Percentiles rank a stretch among this genome's conserved stretches.
phyloP scores from a whole-genome alignment of 2,113 vertebrate species.

The Azemiops feae region DNA sequence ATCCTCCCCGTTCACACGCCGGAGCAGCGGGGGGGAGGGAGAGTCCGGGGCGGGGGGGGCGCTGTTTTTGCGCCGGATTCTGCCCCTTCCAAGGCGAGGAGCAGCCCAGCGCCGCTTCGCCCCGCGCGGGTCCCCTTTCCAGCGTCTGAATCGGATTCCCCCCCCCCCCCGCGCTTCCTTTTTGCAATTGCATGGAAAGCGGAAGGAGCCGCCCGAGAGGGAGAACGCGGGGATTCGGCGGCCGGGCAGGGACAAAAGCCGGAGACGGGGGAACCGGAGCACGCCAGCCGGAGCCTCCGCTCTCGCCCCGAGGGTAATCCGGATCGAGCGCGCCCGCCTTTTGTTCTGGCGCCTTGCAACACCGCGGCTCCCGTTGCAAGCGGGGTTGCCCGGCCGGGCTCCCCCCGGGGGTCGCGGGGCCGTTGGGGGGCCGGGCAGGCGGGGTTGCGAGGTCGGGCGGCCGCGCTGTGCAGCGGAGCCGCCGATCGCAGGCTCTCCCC shows the following conservation, averaged over 20 bases:
- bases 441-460: background rate
- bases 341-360: background rate
- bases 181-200: background rate
- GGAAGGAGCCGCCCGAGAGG: slow-evolving; percentile 11
- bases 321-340: background rate
- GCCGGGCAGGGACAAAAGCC: background rate
- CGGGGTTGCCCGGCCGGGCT: background rate
- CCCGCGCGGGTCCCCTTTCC: background rate
- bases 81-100: background rate
- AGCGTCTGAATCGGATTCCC: background rate
- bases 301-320: background rate
- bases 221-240: background rate
- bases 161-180: background rate
- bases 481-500: background rate
- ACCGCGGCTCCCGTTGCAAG: too few relatives aligned
- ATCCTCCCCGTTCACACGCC: background rate
- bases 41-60: background rate
- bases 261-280: background rate
- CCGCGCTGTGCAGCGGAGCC: background rate
- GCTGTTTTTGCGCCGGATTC: background rate
- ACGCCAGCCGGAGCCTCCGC: background rate
- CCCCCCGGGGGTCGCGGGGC: background rate
- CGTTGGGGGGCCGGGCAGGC: background rate
- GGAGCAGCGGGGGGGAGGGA: background rate
- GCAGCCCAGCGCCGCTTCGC: too few relatives aligned